Conservation (phyloP, 2,797 vertebrate genomes). For the Notolabrus celidotus region DNA sequence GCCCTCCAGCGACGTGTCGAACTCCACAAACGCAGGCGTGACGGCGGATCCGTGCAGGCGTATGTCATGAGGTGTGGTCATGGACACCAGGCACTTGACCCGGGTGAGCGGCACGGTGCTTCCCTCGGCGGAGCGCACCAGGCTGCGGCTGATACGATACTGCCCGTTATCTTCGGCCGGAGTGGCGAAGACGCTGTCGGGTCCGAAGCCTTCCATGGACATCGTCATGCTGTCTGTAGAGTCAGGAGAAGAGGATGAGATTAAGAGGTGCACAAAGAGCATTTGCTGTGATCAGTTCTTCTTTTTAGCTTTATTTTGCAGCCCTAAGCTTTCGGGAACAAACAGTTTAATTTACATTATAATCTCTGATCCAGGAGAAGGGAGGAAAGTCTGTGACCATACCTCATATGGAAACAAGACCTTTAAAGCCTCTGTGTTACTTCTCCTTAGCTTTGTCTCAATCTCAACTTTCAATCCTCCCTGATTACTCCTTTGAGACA, state of each 20-base stretch:
- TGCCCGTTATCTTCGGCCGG: conserved; percentile 93
- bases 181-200: conserved; percentile 92
- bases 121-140: conserved; percentile 96
- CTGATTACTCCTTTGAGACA: too few relatives aligned
- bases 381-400: too few relatives aligned
- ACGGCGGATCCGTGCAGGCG: conserved; percentile 95
- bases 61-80: conserved; percentile 99
- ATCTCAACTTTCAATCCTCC: too few relatives aligned
- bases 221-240: conserved; percentile 91
- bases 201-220: conserved; percentile 93
- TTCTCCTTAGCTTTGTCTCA: too few relatives aligned
- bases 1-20: conserved; percentile 95
- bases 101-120: conserved; percentile 97
- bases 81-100: conserved; percentile 98
- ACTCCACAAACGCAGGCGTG: conserved; percentile 96
- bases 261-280: background rate
- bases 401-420: too few relatives aligned
- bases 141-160: conserved; percentile 96
- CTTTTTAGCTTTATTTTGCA: too few relatives aligned
- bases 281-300: too few relatives aligned
- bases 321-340: too few relatives aligned
- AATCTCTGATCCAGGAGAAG: too few relatives aligned
- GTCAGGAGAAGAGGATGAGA: background rate
- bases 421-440: too few relatives aligned
- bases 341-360: too few relatives aligned